Evolutionary conservation across 2,888 invertebrate species (phyloP).

Genomic region (Lordiphosa fenestrarum): DNA sequence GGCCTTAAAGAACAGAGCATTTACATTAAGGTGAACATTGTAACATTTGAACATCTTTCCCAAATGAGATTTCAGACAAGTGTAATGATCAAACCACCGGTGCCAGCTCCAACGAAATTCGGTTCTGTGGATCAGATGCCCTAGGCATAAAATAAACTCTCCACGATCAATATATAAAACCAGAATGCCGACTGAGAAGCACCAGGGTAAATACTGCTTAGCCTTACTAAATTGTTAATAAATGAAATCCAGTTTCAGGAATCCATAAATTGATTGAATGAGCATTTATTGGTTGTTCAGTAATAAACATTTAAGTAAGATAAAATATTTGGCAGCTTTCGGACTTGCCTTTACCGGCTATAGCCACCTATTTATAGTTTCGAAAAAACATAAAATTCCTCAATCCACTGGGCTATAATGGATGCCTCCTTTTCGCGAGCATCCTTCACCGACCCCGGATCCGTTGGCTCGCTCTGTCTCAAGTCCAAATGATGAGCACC

Average conservation of each 20-base stretch:
- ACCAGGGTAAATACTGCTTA: no score
- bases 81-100: no score
- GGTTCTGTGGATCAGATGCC: no score
- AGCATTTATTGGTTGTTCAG: constrained; percentile 2
- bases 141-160: no score
- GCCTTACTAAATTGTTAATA: neutral
- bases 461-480: constrained; percentile 49
- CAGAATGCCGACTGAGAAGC: no score
- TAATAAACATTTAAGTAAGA: neutral
- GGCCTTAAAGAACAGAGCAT: no score
- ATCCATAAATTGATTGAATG: neutral
- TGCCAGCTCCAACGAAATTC: no score
- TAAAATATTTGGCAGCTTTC: neutral
- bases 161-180: no score
- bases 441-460: constrained; percentile 71
- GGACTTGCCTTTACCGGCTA: no score
- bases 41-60: no score
- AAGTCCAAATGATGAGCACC: constrained; percentile 94
- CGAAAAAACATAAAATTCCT: constrained; percentile 20
- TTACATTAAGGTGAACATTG: no score
- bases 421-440: constrained; percentile 67
- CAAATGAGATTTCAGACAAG: no score
- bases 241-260: neutral
- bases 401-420: constrained; percentile 67
- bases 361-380: neutral